phyloP scores from a whole-genome alignment of 2,113 vertebrate genomes.

The Ailurus styani region DNA sequence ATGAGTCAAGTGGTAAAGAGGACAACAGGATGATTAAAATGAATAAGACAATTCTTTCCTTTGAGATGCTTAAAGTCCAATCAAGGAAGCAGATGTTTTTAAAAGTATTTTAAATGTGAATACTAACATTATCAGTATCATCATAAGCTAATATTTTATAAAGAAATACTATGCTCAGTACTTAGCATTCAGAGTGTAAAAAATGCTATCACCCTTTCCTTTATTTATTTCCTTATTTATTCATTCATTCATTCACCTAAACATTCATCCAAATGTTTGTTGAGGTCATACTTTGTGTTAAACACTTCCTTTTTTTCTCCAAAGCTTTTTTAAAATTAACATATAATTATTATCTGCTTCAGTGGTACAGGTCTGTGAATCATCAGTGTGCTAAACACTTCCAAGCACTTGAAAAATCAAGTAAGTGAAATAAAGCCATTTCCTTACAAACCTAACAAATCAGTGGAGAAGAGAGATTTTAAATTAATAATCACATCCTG shows the following conservation, averaged over 20 bases:
- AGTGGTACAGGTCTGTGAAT: too few species aligned
- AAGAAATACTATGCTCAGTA: not conserved
- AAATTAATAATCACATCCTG: not conserved
- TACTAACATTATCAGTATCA: not conserved
- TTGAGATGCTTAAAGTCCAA: not conserved
- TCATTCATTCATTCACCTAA: not conserved
- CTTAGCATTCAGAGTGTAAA: not conserved
- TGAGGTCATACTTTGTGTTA: not conserved
- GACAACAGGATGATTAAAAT: not conserved
- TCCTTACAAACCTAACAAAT: not conserved
- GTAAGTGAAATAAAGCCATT: not conserved
- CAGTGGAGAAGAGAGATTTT: not conserved
- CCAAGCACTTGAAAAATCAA: not conserved
- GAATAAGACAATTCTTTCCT: not conserved
- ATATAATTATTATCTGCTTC: too few species aligned
- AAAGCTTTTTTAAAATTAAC: too few species aligned
- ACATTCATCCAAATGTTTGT: not conserved
- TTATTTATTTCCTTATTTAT: not conserved
- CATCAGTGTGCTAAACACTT: not conserved
- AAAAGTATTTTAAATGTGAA: conserved; percentile 7
- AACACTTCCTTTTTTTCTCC: not conserved
- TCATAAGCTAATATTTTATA: not conserved
- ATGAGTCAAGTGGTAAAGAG: not conserved
- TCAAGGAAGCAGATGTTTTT: not conserved
- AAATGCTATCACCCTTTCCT: not conserved